phyloP scores from a whole-genome alignment of 2,113 vertebrate genomes.

The Megaleporinus macrocephalus region DNA sequence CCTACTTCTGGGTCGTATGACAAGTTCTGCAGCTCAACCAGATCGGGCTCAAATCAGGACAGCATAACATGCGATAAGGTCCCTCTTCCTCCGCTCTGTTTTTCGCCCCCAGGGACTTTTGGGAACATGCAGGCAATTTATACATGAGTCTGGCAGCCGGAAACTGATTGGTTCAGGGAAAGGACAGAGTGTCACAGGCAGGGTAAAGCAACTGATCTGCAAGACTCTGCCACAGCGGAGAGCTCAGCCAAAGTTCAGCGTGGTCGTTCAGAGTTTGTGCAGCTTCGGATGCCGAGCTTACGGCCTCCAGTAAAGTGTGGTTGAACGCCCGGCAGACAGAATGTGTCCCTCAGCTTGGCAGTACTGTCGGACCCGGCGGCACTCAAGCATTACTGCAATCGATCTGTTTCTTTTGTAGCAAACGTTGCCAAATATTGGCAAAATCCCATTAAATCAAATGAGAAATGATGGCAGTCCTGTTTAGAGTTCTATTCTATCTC shows the following conservation, averaged over 20 bases:
- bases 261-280: not conserved
- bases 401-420: too few species aligned
- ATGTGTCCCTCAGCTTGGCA: too few species aligned
- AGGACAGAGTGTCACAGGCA: slow-evolving; percentile 39
- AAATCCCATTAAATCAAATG: too few species aligned
- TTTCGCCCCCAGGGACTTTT: slow-evolving; percentile 25
- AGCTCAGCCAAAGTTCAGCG: slow-evolving; percentile 51
- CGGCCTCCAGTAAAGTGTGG: not conserved
- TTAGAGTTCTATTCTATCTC: too few species aligned
- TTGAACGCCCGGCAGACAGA: too few species aligned
- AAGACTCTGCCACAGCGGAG: not conserved
- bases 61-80: slow-evolving; percentile 35
- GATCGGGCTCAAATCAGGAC: slow-evolving; percentile 31
- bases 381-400: too few species aligned
- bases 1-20: slow-evolving; percentile 14
- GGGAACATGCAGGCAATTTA: slow-evolving; percentile 34
- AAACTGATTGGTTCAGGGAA: slow-evolving; percentile 28
- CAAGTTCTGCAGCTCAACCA: not conserved
- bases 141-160: slow-evolving; percentile 10
- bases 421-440: too few species aligned
- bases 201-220: slow-evolving; percentile 22
- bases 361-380: too few species aligned
- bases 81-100: slow-evolving; percentile 7
- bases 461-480: too few species aligned
- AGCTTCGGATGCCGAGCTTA: not conserved